Conservation (phyloP, 2,888 invertebrate genomes). For the Morpho deidamia region DNA sequence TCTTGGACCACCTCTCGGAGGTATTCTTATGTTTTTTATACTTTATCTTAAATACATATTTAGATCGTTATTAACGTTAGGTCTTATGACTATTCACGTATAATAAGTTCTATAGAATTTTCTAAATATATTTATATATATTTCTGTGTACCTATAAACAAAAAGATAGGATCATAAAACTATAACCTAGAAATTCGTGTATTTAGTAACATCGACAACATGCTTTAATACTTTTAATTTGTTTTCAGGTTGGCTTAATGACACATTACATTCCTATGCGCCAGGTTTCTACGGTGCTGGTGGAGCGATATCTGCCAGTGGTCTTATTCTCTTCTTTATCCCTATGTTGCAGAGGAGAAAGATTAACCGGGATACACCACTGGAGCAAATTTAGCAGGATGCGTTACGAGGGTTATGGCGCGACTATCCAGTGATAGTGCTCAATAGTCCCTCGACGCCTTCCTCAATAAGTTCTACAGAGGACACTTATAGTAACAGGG, state of each 20-base stretch:
- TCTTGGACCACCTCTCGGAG: constrained; percentile 95
- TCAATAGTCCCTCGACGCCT: constrained; percentile 67
- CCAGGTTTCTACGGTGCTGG: constrained; percentile 95
- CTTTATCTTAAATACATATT: neutral
- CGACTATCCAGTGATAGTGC: constrained; percentile 57
- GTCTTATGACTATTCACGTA: neutral
- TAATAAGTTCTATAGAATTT: neutral
- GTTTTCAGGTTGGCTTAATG: constrained; percentile 88
- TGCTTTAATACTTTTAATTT: neutral
- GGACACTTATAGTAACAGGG: constrained; percentile 66
- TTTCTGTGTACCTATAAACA: no score
- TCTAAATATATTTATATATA: no score
- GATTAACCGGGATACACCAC: constrained; percentile 42
- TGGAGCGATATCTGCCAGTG: constrained; percentile 89
- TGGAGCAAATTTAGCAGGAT: constrained; percentile 68
- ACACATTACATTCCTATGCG: constrained; percentile 86
- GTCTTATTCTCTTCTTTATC: constrained; percentile 91
- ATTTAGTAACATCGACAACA: no score
- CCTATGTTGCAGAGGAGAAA: constrained; percentile 81
- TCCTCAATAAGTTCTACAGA: constrained; percentile 47
- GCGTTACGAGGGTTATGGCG: constrained; percentile 30
- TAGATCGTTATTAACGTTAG: neutral
- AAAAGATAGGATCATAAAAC: no score
- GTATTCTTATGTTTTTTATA: constrained; percentile 66
- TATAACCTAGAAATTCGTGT: no score